These are phyloP conservation scores for rat (Rattus norvegicus) DNA, from an alignment of 2,113 vertebrate genomes.

Conservation along the genomic window DNA sequence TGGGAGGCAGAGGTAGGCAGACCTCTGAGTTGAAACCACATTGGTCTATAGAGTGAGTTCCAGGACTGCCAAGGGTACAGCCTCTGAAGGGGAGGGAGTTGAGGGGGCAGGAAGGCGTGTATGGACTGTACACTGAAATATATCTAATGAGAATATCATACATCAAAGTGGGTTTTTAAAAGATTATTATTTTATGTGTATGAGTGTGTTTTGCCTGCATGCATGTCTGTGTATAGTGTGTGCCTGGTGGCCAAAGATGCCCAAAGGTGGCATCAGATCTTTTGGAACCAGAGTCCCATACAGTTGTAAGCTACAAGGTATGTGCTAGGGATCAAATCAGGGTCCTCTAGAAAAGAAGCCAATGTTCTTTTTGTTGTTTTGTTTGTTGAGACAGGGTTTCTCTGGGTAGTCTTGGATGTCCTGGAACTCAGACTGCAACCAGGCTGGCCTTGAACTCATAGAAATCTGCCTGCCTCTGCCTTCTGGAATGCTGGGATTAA, in stretches of 20 bases:
- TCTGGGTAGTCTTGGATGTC: not conserved
- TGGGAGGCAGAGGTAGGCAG: not conserved
- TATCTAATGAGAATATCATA: constrained; percentile 14
- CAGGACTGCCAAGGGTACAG: not conserved
- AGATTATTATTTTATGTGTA: not conserved
- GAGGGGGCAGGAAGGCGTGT: not conserved
- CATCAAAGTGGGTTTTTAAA: not conserved
- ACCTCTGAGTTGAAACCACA: not conserved
- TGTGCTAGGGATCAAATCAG: not conserved
- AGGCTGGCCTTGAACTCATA: not conserved
- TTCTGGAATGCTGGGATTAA: not conserved
- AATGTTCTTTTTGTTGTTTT: not conserved
- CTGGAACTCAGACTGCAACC: not conserved
- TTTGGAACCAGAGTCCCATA: not conserved
- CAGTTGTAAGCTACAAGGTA: not conserved
- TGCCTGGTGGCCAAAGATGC: not conserved
- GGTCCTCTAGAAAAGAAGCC: not conserved
- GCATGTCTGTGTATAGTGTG: no score
- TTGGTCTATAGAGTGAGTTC: not conserved
- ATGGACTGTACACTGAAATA: not conserved
- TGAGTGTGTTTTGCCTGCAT: not conserved
- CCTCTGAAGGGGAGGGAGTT: not conserved
- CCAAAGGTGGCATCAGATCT: not conserved
- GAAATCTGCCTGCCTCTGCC: not conserved
- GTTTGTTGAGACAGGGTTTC: not conserved